Base-by-base conservation (phyloP, 2,797 vertebrate species). In the Manis pentadactyla region DNA sequence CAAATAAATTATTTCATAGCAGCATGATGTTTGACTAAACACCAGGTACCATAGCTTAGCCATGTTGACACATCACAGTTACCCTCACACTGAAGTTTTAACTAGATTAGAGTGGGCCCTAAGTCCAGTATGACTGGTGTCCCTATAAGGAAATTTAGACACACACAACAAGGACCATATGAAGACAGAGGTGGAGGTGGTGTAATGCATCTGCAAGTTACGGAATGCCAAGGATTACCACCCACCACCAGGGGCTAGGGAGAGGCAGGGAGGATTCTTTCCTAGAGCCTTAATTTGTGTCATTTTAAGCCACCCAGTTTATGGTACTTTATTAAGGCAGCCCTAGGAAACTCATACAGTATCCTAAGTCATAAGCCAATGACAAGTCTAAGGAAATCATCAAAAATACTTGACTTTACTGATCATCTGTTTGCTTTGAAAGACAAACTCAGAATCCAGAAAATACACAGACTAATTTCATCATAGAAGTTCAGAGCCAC, bases 361-460 rank as follows among this genome's bases (percentile, higher is more conserved):
- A 2, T 34, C 81, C 49, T 90, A 42, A 87, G 14, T 23, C 49
- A 42, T 18, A 49, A 18, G 21, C 63, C 23, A 61, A 0, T 5
- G 39, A 73, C 10, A 19, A 39, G 31, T 57, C 13, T 18, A 6
- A 61, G n/a, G 51, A 19, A 49, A 46, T 34, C 23, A 1, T 68
- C 59, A 59, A 14, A 19, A 68, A 7, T 59, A 7, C 61, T 75
- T 66, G 57, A 7, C 59, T 61, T 78, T 51, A 17, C 73, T 96
- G 89, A 37, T 93, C 7, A 87, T 81, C 42, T 85, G 29, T 66
- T 46, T 57, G 2, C 77, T 90, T 71, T 73, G 53, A 97, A 95
- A 93, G 61, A 83, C 84, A 86, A 96, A 73, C 34, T 61, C 81
- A 37, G 78, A 87, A 57, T 61, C 51, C 57, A 59, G 46, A 37